Percentiles rank a stretch among this genome's conserved stretches.
These are phyloP conservation scores for Pagetopsis macropterus DNA, from an alignment of 2,797 vertebrate genomes.

Conservation along the genomic window DNA sequence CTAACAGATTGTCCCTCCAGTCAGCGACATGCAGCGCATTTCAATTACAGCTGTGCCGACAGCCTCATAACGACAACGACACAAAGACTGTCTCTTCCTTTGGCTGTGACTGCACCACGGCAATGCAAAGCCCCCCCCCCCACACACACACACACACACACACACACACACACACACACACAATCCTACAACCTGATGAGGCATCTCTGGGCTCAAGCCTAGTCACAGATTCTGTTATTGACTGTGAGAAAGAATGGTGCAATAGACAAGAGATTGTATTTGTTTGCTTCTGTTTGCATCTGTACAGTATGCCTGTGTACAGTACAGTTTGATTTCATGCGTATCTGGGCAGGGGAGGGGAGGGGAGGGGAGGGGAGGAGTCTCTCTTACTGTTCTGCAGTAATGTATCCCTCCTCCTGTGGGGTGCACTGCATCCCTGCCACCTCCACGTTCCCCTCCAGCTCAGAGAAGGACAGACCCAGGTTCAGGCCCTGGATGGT, in stretches of 20 bases:
- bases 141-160: no score
- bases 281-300: constrained; percentile 20
- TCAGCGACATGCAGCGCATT: constrained; percentile 82
- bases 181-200: constrained; percentile 60
- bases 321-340: constrained; percentile 16
- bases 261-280: constrained; percentile 29
- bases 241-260: constrained; percentile 22
- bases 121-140: constrained; percentile 45
- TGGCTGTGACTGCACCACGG: constrained; percentile 55
- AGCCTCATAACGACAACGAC: constrained; percentile 64
- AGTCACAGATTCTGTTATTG: constrained; percentile 34
- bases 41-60: constrained; percentile 82
- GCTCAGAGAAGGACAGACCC: constrained; percentile 93
- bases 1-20: constrained; percentile 89
- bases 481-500: constrained; percentile 94
- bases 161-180: neutral
- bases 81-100: constrained; percentile 69
- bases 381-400: constrained; percentile 92
- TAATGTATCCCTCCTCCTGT: constrained; percentile 88
- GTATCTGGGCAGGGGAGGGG: constrained; percentile 27
- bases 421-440: constrained; percentile 91
- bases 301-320: constrained; percentile 19
- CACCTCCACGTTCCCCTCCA: constrained; percentile 91
- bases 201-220: constrained; percentile 40
- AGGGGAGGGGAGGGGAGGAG: constrained; percentile 41